Evolutionary conservation across 2,113 vertebrate species (phyloP).

Genomic region (Entomyzon cyanotis): DNA sequence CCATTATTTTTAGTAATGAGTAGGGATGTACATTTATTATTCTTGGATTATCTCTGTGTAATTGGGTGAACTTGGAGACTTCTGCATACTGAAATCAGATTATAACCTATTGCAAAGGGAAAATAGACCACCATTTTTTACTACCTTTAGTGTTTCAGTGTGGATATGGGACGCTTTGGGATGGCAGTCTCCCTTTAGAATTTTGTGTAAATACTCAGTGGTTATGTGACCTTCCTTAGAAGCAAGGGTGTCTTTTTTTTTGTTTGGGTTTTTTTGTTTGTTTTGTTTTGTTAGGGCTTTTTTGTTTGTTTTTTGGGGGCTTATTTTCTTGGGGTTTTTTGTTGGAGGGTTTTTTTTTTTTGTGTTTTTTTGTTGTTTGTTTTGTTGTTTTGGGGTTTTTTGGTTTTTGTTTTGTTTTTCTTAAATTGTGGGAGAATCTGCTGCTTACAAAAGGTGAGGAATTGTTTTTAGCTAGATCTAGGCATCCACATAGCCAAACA

Average conservation of each 20-base stretch:
- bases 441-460: background rate
- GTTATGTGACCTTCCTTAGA: background rate
- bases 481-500: background rate
- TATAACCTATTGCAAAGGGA: background rate
- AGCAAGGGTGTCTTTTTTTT: background rate
- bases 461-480: background rate
- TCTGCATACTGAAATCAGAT: background rate
- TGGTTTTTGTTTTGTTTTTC: background rate
- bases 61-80: background rate
- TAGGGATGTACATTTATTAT: background rate
- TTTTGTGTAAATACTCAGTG: background rate
- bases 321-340: too few relatives aligned
- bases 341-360: background rate
- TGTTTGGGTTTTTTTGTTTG: too few relatives aligned
- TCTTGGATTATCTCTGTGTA: background rate
- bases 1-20: background rate
- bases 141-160: background rate
- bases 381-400: too few relatives aligned
- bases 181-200: background rate
- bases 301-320: background rate
- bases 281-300: background rate
- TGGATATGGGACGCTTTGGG: background rate
- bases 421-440: background rate
- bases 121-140: background rate
- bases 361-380: too few relatives aligned